Evolutionary conservation across 1,140 invertebrate genomes (phyloP).

Genomic region (Lepidostoma basale): DNA sequence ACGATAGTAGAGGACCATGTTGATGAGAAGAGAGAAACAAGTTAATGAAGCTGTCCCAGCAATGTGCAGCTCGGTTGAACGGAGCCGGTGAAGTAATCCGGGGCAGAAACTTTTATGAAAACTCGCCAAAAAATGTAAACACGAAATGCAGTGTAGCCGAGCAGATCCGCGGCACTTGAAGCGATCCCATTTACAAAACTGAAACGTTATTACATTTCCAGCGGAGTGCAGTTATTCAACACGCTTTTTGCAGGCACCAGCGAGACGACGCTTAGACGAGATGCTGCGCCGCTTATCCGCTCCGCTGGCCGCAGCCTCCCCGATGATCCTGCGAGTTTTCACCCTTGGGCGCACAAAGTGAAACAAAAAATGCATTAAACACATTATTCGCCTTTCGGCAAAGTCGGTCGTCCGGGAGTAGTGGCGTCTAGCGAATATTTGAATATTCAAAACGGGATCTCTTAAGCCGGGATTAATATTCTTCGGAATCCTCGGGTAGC

Average conservation of each 20-base stretch:
- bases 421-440: conserved; percentile 12
- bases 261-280: conserved; percentile 9
- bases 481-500: conserved; percentile 30
- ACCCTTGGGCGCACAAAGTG: conserved; percentile 16
- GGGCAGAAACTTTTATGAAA: not conserved
- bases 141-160: not conserved
- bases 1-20: no score
- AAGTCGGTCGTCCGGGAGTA: conserved; percentile 2
- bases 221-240: conserved; percentile 25
- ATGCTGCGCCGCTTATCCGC: conserved; percentile 17
- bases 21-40: no score
- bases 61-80: no score
- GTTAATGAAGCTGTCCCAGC: no score
- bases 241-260: not conserved
- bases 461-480: conserved; percentile 45
- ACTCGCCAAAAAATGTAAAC: not conserved
- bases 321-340: not conserved
- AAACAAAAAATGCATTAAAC: conserved; percentile 43
- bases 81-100: not conserved
- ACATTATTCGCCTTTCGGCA: conserved; percentile 38
- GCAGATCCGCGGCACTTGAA: not conserved
- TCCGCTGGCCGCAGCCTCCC: not conserved
- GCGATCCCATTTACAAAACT: not conserved
- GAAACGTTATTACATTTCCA: conserved; percentile 26
- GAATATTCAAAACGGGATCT: conserved; percentile 44